Percentiles rank a stretch among this genome's conserved stretches.
Conservation (phyloP, 2,113 vertebrate genomes). For the Madoqua kirkii region DNA sequence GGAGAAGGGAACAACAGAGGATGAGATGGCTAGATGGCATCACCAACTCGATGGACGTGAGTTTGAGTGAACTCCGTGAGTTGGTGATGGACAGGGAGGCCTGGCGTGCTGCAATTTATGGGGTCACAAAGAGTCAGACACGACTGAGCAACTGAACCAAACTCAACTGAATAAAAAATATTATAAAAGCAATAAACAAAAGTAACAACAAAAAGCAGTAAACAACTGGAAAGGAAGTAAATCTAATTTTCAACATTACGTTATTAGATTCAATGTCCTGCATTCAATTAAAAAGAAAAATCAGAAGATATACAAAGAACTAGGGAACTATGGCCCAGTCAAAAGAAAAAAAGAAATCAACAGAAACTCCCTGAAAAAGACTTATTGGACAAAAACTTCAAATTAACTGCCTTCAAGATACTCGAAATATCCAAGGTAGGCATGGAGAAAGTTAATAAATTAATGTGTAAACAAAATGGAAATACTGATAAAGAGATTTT, state of each 20-base stretch:
- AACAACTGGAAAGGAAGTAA: neutral
- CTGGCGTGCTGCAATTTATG: rapidly evolving
- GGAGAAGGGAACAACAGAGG: too few species aligned
- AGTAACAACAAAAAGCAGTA: neutral
- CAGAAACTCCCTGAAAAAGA: neutral
- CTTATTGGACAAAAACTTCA: neutral
- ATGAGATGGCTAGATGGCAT: too few species aligned
- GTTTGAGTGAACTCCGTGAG: too few species aligned
- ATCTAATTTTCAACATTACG: neutral
- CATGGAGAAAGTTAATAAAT: neutral
- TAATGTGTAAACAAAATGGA: neutral
- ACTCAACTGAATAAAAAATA: neutral
- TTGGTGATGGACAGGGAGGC: too few species aligned
- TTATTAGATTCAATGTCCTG: neutral
- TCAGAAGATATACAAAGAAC: neutral
- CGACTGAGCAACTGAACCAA: too few species aligned
- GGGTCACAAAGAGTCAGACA: too few species aligned
- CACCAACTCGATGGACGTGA: too few species aligned
- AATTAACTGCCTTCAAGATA: neutral
- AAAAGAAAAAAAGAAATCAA: neutral
- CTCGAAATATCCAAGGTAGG: neutral
- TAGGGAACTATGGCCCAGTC: neutral
- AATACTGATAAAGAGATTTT: neutral
- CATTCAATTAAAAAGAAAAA: neutral
- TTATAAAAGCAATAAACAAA: neutral